phyloP scores from a whole-genome alignment of 2,797 vertebrate genomes.

The Falco biarmicus region DNA sequence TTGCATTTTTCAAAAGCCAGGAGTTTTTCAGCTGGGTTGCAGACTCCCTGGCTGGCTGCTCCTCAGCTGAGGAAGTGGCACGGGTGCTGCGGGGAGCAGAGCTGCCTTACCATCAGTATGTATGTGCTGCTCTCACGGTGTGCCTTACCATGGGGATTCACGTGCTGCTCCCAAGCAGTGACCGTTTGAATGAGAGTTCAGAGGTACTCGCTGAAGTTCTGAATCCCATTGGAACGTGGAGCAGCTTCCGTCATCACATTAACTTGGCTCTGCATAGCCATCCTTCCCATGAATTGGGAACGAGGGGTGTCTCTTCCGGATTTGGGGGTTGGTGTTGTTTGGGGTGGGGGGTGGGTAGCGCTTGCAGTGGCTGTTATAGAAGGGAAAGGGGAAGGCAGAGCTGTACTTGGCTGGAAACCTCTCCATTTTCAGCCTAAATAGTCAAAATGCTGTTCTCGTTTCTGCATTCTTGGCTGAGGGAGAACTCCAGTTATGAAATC shows the following conservation, averaged over 20 bases:
- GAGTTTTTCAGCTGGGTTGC: background rate
- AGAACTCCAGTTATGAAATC: background rate
- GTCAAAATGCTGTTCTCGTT: background rate
- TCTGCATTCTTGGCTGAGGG: background rate
- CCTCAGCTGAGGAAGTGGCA: background rate
- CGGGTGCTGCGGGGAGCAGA: too few species aligned
- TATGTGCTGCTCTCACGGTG: background rate
- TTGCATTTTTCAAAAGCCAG: background rate
- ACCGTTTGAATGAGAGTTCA: background rate
- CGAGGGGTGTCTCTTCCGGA: accelerated
- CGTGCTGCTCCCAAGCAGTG: background rate
- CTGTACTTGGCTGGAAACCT: background rate
- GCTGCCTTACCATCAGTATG: background rate
- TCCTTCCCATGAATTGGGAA: background rate
- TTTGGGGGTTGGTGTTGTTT: background rate
- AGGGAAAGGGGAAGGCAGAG: background rate
- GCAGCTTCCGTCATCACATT: background rate
- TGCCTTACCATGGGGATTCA: background rate
- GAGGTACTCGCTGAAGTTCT: background rate
- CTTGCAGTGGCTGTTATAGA: background rate
- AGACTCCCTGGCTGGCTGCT: background rate
- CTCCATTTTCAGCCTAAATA: background rate
- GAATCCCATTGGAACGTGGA: background rate
- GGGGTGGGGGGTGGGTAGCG: background rate
- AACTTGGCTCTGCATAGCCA: background rate